Percentiles rank a stretch among this genome's conserved stretches.
Evolutionary conservation across 2,888 invertebrate species (phyloP).

Genomic region (Cepaea hortensis): DNA sequence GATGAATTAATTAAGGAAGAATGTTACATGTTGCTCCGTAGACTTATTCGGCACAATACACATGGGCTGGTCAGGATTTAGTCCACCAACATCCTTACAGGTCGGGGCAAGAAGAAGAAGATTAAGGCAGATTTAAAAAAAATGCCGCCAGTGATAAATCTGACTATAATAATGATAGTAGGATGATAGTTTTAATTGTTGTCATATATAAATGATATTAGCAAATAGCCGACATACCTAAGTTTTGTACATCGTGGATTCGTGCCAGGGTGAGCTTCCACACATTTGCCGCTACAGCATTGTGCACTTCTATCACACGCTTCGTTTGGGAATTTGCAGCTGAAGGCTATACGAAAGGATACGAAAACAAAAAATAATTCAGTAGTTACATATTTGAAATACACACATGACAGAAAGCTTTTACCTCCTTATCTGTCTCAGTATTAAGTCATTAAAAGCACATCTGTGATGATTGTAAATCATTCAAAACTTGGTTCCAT

Average conservation of each 20-base stretch:
- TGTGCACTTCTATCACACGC: slow-evolving; percentile 47
- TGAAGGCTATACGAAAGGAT: slow-evolving; percentile 39
- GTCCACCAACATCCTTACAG: too few relatives aligned
- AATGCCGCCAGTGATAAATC: background rate
- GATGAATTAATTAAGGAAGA: too few relatives aligned
- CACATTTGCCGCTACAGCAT: slow-evolving; percentile 50
- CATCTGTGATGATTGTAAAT: too few relatives aligned
- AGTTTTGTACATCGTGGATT: slow-evolving; percentile 53
- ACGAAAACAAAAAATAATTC: background rate
- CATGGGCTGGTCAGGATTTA: too few relatives aligned
- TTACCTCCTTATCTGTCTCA: too few relatives aligned
- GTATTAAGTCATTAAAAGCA: too few relatives aligned
- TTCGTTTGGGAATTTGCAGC: slow-evolving; percentile 55
- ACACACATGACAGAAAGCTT: too few relatives aligned
- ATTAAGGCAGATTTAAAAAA: too few relatives aligned
- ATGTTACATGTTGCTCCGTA: too few relatives aligned
- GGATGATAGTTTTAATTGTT: background rate
- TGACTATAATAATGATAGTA: background rate
- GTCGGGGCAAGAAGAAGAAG: too few relatives aligned
- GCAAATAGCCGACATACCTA: background rate
- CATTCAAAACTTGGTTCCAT: too few relatives aligned
- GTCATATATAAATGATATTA: background rate
- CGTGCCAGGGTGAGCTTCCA: slow-evolving; percentile 52
- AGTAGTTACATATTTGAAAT: background rate
- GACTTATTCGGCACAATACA: too few relatives aligned